Evolutionary conservation across 2,888 invertebrate genomes (phyloP), one percentile per base, ranked within the genome.

Genomic region (Ferdinandea cuprea): DNA sequence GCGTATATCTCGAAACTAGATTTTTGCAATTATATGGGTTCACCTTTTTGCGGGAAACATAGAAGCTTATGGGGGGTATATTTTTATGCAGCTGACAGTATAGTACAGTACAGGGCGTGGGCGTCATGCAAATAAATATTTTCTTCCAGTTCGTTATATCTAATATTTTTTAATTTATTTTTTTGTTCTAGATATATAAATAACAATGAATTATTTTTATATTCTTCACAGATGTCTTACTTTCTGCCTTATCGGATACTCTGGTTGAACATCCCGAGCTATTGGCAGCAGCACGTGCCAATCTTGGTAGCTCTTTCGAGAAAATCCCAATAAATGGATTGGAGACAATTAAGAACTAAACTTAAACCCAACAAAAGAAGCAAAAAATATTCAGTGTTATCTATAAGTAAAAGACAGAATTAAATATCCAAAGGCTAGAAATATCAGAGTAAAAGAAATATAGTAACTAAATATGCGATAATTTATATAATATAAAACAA

Each of bases 211-310:
- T 25, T 11, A 5, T 40, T 3, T 28, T 25, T 13, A 7, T 42
- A n/a, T 17, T 8, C 58, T 58, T 89, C 90, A 17, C 89, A 95
- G 95, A 95, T 88, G 94, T 95, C n/a, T 92, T 95, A 89, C 94
- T 95, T 83, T 94, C 94, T 19, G 94, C 95, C 0, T 89, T 95
- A 79, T 94, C 95, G 0, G 95, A 95, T 88, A 95, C 95, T 0
- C 91, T 95, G 85, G 93, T 93, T 37, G 95, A 95, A 87, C 94
- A 95, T 87, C 95, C 95, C 0, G 95, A 95, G 87, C 88, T 95
- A 15, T 90, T 94, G 86, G 92, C 93, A 71, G 90, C 91, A 28
- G 92, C 93, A 1, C 92, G 92, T 79, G 92, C 93, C 48, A 92
- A 92, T 30, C 88, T 93, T 48, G 92, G 92, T 44, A 89, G 88